Evolutionary conservation across 2,113 vertebrate species (phyloP), one percentile per base, ranked within the genome.

Genomic region (Gymnobelideus leadbeateri): DNA sequence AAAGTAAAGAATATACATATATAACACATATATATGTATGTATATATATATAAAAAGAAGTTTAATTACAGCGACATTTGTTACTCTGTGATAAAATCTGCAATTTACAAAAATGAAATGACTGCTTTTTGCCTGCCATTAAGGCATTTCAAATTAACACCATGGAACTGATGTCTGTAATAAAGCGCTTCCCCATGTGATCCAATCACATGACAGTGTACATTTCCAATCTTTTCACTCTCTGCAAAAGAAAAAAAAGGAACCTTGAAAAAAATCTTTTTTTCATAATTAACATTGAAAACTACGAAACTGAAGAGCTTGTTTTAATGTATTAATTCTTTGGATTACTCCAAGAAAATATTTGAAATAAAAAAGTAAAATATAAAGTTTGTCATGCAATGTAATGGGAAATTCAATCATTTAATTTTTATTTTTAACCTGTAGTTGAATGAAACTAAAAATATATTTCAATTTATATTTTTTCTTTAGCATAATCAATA

Each of bases 131-230:
- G 99, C 99, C 99, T 99, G 99, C 99, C 99, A 99, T 99, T 99
- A 99, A 99, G 99, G 99, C 99, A 99, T 99, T 99, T 99, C 99
- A 99, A 99, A 99, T 99, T 98, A 99, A 99, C 99, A 99, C 99
- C 99, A 99, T 99, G 99, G 99, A 99, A 99, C 99, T 99, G 99
- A 99, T 99, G 99, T 99, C 99, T 99, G 98, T 99, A 99, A 98
- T 98, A 99, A 99, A 99, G 98, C 99, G 98, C 98, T 98, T 99
- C 99, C 98, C 99, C 99, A 99, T 99, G 99, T 99, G 99, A 99
- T 98, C 98, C 98, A 98, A 99, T 99, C 99, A 99, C 99, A 99
- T 99, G 99, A 98, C 98, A 98, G 98, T 98, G 97, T 98, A 98
- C 98, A 99, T 98, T 99, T 99, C 99, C 99, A 98, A 98, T 99